These are phyloP conservation scores for Idaea dimidiata DNA, from an alignment of 2,888 invertebrate genomes.

Conservation along the genomic window DNA sequence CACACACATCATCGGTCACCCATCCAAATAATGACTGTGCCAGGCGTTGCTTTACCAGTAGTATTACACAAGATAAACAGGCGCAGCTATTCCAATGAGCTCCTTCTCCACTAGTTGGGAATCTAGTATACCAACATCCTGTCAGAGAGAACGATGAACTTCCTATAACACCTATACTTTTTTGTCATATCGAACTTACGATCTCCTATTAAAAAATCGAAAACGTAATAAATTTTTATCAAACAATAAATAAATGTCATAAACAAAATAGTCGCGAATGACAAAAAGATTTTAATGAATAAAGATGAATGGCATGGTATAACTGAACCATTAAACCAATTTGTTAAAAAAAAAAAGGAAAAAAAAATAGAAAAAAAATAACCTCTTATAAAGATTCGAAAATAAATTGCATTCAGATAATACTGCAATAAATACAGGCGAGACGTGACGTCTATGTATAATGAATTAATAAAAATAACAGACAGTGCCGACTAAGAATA, in stretches of 20 bases:
- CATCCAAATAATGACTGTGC: too few relatives aligned
- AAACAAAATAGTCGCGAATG: background rate
- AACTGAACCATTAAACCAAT: background rate
- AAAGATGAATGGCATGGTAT: background rate
- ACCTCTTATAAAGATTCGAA: background rate
- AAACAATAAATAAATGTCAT: background rate
- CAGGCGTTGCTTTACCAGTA: too few relatives aligned
- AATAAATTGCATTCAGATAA: background rate
- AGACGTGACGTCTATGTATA: conserved; percentile 2
- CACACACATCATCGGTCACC: too few relatives aligned
- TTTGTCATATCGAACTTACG: too few relatives aligned
- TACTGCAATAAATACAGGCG: background rate
- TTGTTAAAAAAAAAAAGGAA: background rate
- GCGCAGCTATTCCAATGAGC: too few relatives aligned
- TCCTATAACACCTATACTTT: background rate
- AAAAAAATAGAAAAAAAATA: background rate
- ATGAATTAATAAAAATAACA: conserved; percentile 16
- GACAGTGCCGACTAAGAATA: conserved; percentile 13
- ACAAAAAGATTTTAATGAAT: background rate
- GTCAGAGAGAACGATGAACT: background rate
- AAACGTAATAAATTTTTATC: background rate
- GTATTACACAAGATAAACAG: too few relatives aligned
- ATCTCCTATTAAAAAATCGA: background rate
- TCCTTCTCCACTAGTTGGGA: too few relatives aligned
- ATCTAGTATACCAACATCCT: background rate